phyloP scores from a whole-genome alignment of 1,140 invertebrate genomes.

The Trichonephila inaurata region DNA sequence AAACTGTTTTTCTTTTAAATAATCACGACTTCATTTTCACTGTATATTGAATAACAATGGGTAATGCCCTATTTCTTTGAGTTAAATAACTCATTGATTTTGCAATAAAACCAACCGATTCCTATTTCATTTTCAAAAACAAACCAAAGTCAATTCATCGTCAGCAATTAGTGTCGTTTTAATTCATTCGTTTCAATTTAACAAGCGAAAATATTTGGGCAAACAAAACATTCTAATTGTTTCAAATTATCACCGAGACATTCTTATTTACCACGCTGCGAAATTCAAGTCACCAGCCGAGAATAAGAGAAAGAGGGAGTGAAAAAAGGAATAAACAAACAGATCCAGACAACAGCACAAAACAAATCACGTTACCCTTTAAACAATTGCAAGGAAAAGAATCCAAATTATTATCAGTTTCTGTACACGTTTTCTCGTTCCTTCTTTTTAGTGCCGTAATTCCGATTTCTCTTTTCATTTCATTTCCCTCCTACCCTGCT shows the following conservation, averaged over 20 bases:
- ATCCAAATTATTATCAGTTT: constrained; percentile 52
- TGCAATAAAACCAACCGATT: not conserved
- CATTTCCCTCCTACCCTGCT: not conserved
- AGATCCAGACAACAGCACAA: not conserved
- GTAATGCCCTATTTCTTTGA: too few relatives aligned
- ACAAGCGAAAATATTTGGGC: constrained; percentile 32
- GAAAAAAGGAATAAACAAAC: not conserved
- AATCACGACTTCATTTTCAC: too few relatives aligned
- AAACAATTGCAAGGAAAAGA: constrained; percentile 40
- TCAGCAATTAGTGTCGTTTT: constrained; percentile 42
- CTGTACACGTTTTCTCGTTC: constrained; percentile 19
- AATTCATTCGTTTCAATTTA: constrained; percentile 43
- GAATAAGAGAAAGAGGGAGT: not conserved
- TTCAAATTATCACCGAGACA: constrained; percentile 4
- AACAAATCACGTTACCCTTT: constrained; percentile 1
- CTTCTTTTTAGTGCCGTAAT: constrained; percentile 40
- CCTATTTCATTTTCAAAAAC: not conserved
- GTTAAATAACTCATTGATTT: not conserved
- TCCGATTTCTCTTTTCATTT: constrained; percentile 47
- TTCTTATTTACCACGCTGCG: constrained; percentile 1
- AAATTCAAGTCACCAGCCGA: not conserved
- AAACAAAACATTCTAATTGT: constrained; percentile 47
- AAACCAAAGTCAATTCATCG: not conserved
- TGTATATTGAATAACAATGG: too few relatives aligned
- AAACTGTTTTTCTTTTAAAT: too few relatives aligned